These are phyloP conservation scores for Mycetomoellerius zeteki DNA, from an alignment of 1,140 invertebrate genomes.

Conservation along the genomic window DNA sequence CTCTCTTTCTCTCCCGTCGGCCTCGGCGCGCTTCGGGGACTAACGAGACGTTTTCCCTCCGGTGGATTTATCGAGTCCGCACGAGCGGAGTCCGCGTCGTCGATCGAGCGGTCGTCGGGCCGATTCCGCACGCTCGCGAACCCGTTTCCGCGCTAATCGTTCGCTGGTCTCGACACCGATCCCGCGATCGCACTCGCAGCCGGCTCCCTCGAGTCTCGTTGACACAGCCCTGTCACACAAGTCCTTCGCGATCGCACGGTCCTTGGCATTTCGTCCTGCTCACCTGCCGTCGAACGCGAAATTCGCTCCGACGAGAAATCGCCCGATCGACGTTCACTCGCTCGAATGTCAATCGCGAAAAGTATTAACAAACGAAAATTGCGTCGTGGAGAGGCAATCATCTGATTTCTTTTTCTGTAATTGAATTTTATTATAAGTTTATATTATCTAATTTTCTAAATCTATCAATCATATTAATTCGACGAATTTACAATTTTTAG, in stretches of 20 bases:
- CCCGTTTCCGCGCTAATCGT: conserved; percentile 76
- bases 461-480: not conserved
- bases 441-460: not conserved
- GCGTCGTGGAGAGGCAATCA: not conserved
- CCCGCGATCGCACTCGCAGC: conserved; percentile 63
- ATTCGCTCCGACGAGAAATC: conserved; percentile 11
- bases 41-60: conserved; percentile 79
- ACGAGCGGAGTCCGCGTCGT: conserved; percentile 42
- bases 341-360: not conserved
- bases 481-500: not conserved
- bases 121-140: conserved; percentile 71
- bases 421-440: not conserved
- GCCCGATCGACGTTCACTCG: not conserved
- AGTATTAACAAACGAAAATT: not conserved
- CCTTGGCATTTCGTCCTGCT: conserved; percentile 49
- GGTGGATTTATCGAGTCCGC: conserved; percentile 72
- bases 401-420: not conserved
- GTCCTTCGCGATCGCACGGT: conserved; percentile 31
- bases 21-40: conserved; percentile 58
- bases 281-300: conserved; percentile 12
- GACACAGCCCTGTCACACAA: conserved; percentile 65
- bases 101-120: conserved; percentile 8
- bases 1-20: conserved; percentile 33
- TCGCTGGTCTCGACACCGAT: conserved; percentile 75
- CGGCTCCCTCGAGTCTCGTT: conserved; percentile 60